These are phyloP conservation scores for Triplophysa rosa DNA, from an alignment of 2,113 vertebrate genomes.

Conservation along the genomic window DNA sequence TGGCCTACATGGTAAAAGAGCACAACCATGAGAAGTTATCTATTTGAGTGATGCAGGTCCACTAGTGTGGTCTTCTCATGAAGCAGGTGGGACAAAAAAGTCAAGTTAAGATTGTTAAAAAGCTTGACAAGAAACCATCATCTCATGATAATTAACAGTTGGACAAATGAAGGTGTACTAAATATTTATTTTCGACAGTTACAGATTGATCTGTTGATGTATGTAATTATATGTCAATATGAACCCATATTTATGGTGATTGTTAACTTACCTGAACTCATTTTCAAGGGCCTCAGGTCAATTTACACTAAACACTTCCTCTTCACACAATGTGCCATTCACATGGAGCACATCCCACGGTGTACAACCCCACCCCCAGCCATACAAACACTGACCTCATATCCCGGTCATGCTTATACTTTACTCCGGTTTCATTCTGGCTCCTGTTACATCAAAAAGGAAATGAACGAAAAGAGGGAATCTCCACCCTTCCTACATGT, in stretches of 20 bases:
- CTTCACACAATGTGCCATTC: constrained; percentile 64
- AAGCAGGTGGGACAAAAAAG: too few species aligned
- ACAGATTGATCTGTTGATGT: too few species aligned
- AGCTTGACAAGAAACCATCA: not conserved
- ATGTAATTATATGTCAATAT: not conserved
- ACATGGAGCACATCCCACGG: constrained; percentile 42
- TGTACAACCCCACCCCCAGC: constrained; percentile 36
- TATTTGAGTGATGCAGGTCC: too few species aligned
- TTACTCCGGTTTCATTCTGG: constrained; percentile 46
- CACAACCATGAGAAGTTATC: too few species aligned
- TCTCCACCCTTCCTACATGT: constrained; percentile 16
- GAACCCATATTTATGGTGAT: not conserved
- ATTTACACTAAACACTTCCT: constrained; percentile 66
- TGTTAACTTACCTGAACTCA: constrained; percentile 29
- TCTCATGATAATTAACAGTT: too few species aligned
- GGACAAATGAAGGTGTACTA: too few species aligned
- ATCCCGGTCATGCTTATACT: constrained; percentile 47
- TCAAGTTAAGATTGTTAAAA: not conserved
- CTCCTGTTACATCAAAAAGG: constrained; percentile 34
- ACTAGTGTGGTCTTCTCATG: too few species aligned
- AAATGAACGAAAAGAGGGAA: constrained; percentile 20
- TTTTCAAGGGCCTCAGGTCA: constrained; percentile 62
- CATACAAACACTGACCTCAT: constrained; percentile 57
- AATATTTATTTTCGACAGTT: too few species aligned
- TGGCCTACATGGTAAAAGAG: not conserved